Base-by-base conservation (phyloP, 1,140 invertebrate genomes). In the Teleopsis dalmanni region DNA sequence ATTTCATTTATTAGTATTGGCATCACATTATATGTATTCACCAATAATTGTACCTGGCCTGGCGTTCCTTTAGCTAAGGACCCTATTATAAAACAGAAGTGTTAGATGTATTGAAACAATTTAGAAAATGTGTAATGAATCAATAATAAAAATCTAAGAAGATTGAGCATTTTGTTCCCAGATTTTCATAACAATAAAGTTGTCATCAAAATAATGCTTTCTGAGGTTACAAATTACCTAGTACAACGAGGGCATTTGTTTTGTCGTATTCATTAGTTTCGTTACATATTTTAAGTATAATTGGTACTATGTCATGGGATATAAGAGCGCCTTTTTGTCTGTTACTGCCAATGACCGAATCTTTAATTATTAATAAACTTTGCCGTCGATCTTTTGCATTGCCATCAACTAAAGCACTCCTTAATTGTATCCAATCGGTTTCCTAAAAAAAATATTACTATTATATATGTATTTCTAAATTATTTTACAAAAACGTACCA, bases 11-110 rank as follows among this genome's bases (percentile, higher is more conserved):
- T 13, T 22, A 47, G 42, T 34, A 54, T 43, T 27, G 37, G 34
- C 36, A 54, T 36, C 5, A 44, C 72, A 16, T 81, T 82, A 50
- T 81, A 78, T 46, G 83, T 78, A n/a, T 38, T 48, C 7, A 87
- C 75, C 43, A 89, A 61, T 14, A 78, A 70, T 53, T 75, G 73
- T 14, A 87, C 78, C 71, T 87, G 83, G 23, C 82, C 78, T 33
- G 78, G 71, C 31, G 83, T 84, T 42, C 85, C 85, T 75, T 85
- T 86, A 10, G 85, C 83, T 45, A 89, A 61, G 48, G 85, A 88
- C 45, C 84, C 84, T 48, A 13, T 9, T 13, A 8, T 5, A 11
- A 31, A 37, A 26, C 35, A 13, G 16, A 23, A 31, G 29, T 11
- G 33, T n/a, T n/a, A n/a, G n/a, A n/a, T n/a, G n/a, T n/a, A n/a